Percentiles rank a stretch among this genome's conserved stretches.
phyloP scores from a whole-genome alignment of 1,140 invertebrate species.

The Choristoneura fumiferana region DNA sequence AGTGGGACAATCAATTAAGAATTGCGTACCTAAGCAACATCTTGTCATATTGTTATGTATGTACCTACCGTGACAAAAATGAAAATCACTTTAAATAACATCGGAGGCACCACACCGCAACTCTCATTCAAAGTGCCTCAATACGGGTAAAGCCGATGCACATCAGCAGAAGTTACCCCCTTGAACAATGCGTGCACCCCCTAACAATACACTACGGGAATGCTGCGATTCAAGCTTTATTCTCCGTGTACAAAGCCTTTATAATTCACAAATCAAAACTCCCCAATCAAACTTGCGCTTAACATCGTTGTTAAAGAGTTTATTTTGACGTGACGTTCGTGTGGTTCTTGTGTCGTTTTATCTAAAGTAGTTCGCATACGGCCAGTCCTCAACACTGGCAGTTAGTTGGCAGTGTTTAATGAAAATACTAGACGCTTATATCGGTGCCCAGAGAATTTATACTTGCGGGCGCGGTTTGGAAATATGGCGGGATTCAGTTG shows the following conservation, averaged over 20 bases:
- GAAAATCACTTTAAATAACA: no score
- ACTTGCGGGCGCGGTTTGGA: slow-evolving; percentile 1
- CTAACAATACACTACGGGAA: slow-evolving; percentile 12
- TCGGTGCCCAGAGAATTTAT: not conserved
- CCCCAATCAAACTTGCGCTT: not conserved
- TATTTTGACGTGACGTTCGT: not conserved
- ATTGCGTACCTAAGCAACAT: no score
- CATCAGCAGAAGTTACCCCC: slow-evolving; percentile 15
- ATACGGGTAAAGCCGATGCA: not conserved
- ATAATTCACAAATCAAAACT: slow-evolving; percentile 7
- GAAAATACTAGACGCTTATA: slow-evolving; percentile 5
- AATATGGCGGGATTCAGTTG: no score
- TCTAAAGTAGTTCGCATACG: not conserved
- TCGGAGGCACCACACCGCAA: no score
- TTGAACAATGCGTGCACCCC: slow-evolving; percentile 6
- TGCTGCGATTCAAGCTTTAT: slow-evolving; percentile 9
- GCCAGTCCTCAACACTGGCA: slow-evolving; percentile 4
- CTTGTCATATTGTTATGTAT: no score
- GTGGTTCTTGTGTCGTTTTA: not conserved
- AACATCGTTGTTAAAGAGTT: not conserved
- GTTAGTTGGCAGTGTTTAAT: slow-evolving; percentile 16
- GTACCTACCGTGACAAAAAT: no score
- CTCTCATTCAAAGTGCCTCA: no score
- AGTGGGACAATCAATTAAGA: no score
- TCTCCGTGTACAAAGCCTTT: slow-evolving; percentile 13